A percentile compares a stretch with the other conserved stretches of the same genome.
Conservation (phyloP, 2,797 vertebrate genomes). For the Megaceryle alcyon region DNA sequence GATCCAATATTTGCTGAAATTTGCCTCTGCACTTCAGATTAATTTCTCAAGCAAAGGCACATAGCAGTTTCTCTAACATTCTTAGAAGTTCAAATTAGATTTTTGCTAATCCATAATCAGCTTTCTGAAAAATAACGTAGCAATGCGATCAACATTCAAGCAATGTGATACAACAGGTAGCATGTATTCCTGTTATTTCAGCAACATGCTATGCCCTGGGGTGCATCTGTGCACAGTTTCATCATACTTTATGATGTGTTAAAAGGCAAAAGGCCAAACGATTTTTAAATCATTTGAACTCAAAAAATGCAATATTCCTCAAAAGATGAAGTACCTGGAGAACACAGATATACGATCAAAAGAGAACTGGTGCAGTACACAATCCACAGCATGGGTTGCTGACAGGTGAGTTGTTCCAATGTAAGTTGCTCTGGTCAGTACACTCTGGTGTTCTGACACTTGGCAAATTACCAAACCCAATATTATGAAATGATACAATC, state of each 20-base stretch:
- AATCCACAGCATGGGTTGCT: not conserved
- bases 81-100: constrained; percentile 5
- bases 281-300: not conserved
- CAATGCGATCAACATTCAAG: not conserved
- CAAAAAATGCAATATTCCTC: not conserved
- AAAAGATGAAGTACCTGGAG: not conserved
- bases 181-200: not conserved
- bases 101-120: constrained; percentile 40
- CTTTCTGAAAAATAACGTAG: constrained; percentile 7
- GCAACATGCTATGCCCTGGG: not conserved
- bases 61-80: not conserved
- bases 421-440: not conserved
- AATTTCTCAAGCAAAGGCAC: constrained; percentile 53
- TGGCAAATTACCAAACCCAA: not conserved
- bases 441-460: not conserved
- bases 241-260: not conserved
- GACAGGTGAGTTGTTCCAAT: not conserved
- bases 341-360: not conserved
- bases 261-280: not conserved
- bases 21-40: constrained; percentile 2
- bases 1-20: constrained; percentile 49
- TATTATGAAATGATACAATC: not conserved
- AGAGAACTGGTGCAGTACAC: not conserved
- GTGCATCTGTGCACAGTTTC: not conserved
- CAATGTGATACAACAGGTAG: not conserved